phyloP scores from a whole-genome alignment of 2,113 vertebrate genomes.

The Tenrec ecaudatus region DNA sequence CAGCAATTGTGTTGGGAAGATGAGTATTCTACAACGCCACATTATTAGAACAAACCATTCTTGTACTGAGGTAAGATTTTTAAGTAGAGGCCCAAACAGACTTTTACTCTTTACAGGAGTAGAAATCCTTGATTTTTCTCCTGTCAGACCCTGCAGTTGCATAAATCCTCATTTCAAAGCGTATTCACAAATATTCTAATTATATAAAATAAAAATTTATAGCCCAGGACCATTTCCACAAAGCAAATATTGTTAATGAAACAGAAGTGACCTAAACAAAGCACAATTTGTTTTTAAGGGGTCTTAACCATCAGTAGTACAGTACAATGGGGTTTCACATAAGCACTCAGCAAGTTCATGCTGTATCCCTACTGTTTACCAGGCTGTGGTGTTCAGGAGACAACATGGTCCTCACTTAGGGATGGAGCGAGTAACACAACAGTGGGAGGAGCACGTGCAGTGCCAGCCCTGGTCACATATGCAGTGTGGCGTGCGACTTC shows the following conservation, averaged over 20 bases:
- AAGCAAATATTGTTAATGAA: slow-evolving; percentile 38
- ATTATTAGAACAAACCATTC: too few relatives aligned
- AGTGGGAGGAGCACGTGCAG: too few relatives aligned
- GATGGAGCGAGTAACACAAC: background rate
- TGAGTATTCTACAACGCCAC: too few relatives aligned
- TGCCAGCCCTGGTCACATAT: too few relatives aligned
- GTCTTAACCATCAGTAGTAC: background rate
- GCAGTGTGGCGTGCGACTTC: too few relatives aligned
- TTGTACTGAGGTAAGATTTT: too few relatives aligned
- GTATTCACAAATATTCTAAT: slow-evolving; percentile 31
- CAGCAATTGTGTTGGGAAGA: too few relatives aligned
- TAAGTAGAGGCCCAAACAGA: too few relatives aligned
- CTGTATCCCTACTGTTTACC: background rate
- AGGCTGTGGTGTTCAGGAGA: background rate
- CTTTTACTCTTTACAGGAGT: too few relatives aligned
- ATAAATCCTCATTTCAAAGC: background rate
- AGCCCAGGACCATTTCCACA: background rate
- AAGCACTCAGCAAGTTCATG: background rate
- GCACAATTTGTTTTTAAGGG: background rate
- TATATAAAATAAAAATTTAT: background rate
- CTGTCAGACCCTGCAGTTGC: too few relatives aligned
- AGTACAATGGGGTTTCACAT: background rate
- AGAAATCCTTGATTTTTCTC: too few relatives aligned
- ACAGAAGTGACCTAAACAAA: background rate
- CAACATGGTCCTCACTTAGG: background rate